Evolutionary conservation across 1,140 invertebrate species (phyloP), one percentile per base, ranked within the genome.

Genomic region (Heliothis subflexa): DNA sequence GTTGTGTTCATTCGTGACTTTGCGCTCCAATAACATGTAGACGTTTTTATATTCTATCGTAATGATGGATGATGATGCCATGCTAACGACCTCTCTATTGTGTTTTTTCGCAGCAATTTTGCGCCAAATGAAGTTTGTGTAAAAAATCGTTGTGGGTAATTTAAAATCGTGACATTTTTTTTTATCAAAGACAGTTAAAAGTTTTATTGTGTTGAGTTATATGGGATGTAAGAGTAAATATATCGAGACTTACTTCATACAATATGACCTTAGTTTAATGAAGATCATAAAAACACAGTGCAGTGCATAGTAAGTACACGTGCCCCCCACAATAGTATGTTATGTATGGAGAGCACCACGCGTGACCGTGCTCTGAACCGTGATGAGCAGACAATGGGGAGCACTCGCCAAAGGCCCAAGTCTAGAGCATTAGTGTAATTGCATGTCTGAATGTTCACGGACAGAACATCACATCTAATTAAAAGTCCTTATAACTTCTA

Each of bases 321-420:
- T 62, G 73, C 47, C 73, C 55, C 47, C 57, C 16, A 72, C 68
- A 54, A 80, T 54, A 54, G 71, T 68, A 55, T 66, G 57, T 25
- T 79, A 64, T 86, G 80, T 79, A 86, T 81, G 79, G 78, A 68
- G 83, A 57, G 83, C 89, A 89, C 88, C 85, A 85, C 59, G 86
- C 89, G 85, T 91, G 86, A 91, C 90, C 54, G 83, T 76, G 59
- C 86, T 85, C 79, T 91, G 91, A 93, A 93, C 90, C 90, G 86
- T 92, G 89, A 75, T 87, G 79, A 81, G 68, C 79, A 87, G 73
- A 81, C 83, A 83, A 62, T 70, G 59, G 61, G 78, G 81, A 68
- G 52, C 73, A 54, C 49, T 47, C 16, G 14, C 16, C 55, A 59
- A 25, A 40, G 57, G 9, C 49, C 47, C 73, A 52, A 52, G 40